Base-by-base conservation (phyloP, 2,797 vertebrate species). In the Macropus fuliginosus region DNA sequence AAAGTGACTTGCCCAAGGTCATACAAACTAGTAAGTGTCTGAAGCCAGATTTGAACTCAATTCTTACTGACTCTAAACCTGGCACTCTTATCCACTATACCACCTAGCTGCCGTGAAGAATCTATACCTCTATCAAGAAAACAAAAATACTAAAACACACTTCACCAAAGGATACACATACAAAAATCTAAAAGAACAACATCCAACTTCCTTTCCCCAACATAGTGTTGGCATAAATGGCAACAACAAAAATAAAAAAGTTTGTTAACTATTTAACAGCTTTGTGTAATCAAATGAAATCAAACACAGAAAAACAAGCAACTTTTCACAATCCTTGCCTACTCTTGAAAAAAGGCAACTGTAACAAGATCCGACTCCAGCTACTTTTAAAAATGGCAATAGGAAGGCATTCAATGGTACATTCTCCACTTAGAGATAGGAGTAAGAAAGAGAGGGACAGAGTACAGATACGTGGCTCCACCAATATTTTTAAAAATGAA, bases 221-320 rank as follows among this genome's bases (percentile, higher is more conserved):
- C 57, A 46, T 46, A 89, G 89, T 92, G 21, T 28, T 56, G 54
- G 59, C 92, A 94, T 29, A 94, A 91, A 62, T 92, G 0, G 57
- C 0, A 11, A 29, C 59, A 97, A 66, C 95, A 98, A 95, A 95
- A 93, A 55, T 55, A 98, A 97, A 4, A 92, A 95, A 90, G 91
- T 96, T 96, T 96, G 95, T 95, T 93, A 87, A 91, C 92, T 97
- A 96, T 97, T 98, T 97, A 98, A 97, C 94, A 98, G 95, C 93
- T 97, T 98, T 94, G 95, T 97, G 92, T 95, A 96, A 98, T 92
- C 97, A 97, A 98, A 98, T 98, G 97, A 98, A 98, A 96, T 96
- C 97, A 98, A 99, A 98, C 98, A 98, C 98, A 98, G 97, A 98
- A 98, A 98, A 98, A 97, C 98, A 98, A 90, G 96, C 97, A 97